A percentile compares a stretch with the other conserved stretches of the same genome.
Conservation (phyloP, 2,888 invertebrate genomes). For the Entomobrya multifasciata region DNA sequence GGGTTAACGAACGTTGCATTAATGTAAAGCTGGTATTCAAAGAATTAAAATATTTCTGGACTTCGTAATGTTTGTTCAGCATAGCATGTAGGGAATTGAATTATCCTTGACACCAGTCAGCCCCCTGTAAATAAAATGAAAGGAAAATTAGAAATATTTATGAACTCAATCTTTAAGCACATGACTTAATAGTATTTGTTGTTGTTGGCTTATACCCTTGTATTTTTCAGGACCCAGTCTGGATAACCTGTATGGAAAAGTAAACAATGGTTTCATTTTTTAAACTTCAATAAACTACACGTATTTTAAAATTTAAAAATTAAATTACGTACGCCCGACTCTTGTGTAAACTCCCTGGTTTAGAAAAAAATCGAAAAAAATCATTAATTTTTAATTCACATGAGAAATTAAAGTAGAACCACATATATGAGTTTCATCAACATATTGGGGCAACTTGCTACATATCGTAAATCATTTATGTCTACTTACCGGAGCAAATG, state of each 20-base stretch:
- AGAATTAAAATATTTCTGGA: no score
- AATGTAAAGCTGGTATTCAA: no score
- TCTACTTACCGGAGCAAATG: constrained; percentile 67
- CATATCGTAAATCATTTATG: background rate
- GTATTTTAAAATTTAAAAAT: background rate
- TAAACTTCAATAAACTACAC: no score
- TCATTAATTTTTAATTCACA: background rate
- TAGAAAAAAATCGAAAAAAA: constrained; percentile 1
- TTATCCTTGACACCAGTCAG: constrained; percentile 74
- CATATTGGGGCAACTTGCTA: background rate
- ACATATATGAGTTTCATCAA: background rate
- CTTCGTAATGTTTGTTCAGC: no score
- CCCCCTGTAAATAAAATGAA: constrained; percentile 52
- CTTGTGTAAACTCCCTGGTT: constrained; percentile 69
- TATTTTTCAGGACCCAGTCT: constrained; percentile 69
- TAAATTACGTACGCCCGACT: constrained; percentile 60
- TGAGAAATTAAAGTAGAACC: background rate
- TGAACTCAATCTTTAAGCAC: background rate
- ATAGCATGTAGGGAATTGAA: no score
- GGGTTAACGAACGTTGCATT: no score
- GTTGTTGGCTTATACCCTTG: constrained; percentile 44
- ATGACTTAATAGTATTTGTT: background rate
- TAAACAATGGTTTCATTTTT: no score
- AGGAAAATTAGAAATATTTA: background rate
- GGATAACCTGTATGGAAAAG: constrained; percentile 51